Evolutionary conservation across 2,113 vertebrate genomes (phyloP).

Genomic region (Proteles cristata): DNA sequence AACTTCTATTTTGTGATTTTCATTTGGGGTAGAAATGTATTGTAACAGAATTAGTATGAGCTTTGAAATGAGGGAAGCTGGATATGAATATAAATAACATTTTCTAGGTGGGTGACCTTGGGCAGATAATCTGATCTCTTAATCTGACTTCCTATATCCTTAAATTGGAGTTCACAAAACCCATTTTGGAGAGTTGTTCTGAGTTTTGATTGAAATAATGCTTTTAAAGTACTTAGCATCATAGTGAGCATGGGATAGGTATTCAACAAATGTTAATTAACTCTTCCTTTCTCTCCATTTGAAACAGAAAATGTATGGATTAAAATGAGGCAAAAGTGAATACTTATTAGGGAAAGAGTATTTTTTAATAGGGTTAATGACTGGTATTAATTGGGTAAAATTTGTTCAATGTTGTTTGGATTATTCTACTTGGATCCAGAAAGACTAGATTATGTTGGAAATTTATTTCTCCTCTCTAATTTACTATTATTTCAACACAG

Average conservation of each 20-base stretch:
- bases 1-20: neutral
- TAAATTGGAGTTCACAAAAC: neutral
- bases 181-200: neutral
- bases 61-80: neutral
- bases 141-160: neutral
- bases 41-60: neutral
- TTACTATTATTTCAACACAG: neutral
- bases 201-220: neutral
- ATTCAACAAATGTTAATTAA: neutral
- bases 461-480: neutral
- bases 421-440: neutral
- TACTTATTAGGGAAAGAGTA: neutral
- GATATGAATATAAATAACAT: neutral
- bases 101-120: neutral
- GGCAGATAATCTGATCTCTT: neutral
- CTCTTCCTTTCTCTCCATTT: neutral
- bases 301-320: neutral
- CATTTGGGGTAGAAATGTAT: neutral
- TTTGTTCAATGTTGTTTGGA: neutral
- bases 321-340: neutral
- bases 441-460: neutral
- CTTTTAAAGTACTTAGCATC: constrained; percentile 22
- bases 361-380: neutral
- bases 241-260: neutral
- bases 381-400: neutral